Conservation (phyloP, 1,140 invertebrate genomes). For the Drosophila mayri region DNA sequence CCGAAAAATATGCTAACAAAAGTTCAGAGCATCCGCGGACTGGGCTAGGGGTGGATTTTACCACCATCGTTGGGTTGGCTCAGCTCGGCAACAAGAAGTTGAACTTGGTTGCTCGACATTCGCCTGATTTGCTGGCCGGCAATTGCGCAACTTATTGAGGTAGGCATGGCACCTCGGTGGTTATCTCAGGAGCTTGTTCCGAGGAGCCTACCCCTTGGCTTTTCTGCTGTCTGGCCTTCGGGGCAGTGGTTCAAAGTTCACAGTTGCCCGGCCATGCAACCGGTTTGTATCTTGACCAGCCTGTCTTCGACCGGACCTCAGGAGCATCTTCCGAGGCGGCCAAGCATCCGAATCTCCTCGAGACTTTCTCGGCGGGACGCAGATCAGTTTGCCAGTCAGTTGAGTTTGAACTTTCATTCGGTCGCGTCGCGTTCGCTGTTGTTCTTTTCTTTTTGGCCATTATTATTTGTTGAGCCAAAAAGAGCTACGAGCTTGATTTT, state of each 20-base stretch:
- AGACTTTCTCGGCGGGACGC: constrained; percentile 40
- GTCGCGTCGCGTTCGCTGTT: constrained; percentile 75
- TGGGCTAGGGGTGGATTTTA: constrained; percentile 53
- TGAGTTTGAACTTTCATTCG: constrained; percentile 82
- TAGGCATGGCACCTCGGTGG: constrained; percentile 65
- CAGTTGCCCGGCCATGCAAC: constrained; percentile 66
- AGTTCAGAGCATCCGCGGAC: constrained; percentile 40
- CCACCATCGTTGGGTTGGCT: constrained; percentile 29
- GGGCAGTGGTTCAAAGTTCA: constrained; percentile 67
- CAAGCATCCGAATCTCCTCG: constrained; percentile 57
- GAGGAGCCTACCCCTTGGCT: constrained; percentile 37
- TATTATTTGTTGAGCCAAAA: constrained; percentile 61
- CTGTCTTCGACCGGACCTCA: constrained; percentile 73
- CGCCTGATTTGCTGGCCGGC: constrained; percentile 47
- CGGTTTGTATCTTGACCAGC: constrained; percentile 73
- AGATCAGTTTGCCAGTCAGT: constrained; percentile 57
- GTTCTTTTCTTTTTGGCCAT: constrained; percentile 59
- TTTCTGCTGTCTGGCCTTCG: constrained; percentile 41
- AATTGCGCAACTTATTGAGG: constrained; percentile 74
- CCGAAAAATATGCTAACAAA: constrained; percentile 63
- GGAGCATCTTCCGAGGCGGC: constrained; percentile 23
- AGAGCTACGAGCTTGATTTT: constrained; percentile 60
- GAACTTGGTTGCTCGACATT: constrained; percentile 31
- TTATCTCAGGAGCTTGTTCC: constrained; percentile 48
- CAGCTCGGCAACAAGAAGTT: constrained; percentile 28